Evolutionary conservation across 2,888 invertebrate species (phyloP).

Genomic region (Drosophila macrospina): DNA sequence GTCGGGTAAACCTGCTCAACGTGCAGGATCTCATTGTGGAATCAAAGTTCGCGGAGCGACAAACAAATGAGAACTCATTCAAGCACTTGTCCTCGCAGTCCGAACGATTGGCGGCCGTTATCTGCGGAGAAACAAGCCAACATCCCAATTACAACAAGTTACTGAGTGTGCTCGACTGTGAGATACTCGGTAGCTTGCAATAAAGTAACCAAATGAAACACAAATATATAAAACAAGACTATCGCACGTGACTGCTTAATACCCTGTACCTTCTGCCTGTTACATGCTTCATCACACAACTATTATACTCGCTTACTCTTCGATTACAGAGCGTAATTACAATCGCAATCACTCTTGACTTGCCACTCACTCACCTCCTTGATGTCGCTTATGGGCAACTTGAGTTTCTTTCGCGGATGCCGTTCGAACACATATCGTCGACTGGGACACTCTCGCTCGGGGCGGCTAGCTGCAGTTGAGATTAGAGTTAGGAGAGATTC

Average conservation of each 20-base stretch:
- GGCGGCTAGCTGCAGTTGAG: constrained; percentile 89
- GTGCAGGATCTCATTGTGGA: constrained; percentile 91
- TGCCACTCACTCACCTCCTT: constrained; percentile 88
- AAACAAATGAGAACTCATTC: constrained; percentile 95
- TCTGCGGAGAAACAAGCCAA: constrained; percentile 58
- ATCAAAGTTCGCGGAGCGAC: constrained; percentile 94
- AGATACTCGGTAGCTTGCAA: neutral
- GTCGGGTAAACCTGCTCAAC: constrained; percentile 92
- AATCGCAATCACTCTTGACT: neutral
- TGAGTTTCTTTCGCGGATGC: constrained; percentile 93
- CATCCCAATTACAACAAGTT: constrained; percentile 6
- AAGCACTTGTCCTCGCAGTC: constrained; percentile 96
- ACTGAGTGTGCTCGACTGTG: neutral
- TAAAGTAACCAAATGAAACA: too few species aligned
- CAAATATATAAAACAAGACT: neutral
- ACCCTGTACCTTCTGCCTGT: neutral
- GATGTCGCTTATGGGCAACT: constrained; percentile 91
- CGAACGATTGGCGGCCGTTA: constrained; percentile 92
- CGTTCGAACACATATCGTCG: constrained; percentile 95
- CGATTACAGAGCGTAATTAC: neutral
- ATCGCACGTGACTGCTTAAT: too few species aligned
- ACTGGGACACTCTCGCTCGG: constrained; percentile 95
- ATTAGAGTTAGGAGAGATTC: constrained; percentile 1
- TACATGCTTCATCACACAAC: neutral
- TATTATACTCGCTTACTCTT: neutral